Conservation (phyloP, 64 coral and sea anemone species). For the Porites australiensis region DNA sequence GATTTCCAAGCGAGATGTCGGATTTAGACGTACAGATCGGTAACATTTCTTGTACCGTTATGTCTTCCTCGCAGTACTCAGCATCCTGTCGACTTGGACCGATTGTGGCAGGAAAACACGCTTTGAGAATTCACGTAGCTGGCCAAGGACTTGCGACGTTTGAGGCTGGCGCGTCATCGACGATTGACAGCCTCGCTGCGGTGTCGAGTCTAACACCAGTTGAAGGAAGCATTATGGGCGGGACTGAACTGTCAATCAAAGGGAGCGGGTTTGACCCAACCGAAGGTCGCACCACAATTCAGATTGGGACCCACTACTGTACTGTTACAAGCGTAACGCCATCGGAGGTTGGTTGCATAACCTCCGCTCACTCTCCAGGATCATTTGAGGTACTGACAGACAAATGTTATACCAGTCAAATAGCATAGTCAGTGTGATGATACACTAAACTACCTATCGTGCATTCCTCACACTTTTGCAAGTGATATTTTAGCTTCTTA, state of each 20-base stretch:
- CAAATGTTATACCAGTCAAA: no score
- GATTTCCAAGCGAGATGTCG: constrained; percentile 19
- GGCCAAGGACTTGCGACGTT: constrained; percentile 53
- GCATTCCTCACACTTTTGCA: no score
- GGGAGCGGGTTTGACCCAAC: constrained; percentile 81
- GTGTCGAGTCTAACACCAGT: constrained; percentile 64
- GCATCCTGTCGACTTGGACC: constrained; percentile 46
- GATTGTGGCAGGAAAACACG: constrained; percentile 58
- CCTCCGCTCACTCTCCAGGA: constrained; percentile 41
- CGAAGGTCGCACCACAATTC: constrained; percentile 36
- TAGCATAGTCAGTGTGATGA: no score
- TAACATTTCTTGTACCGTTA: constrained; percentile 42
- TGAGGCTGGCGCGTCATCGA: constrained; percentile 42
- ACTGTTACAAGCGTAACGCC: constrained; percentile 39
- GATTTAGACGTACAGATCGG: constrained; percentile 66
- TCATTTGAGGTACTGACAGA: constrained; percentile 60
- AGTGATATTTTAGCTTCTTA: no score
- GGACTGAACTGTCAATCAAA: constrained; percentile 55
- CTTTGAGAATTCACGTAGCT: constrained; percentile 35
- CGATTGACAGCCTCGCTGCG: constrained; percentile 42
- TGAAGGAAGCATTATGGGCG: constrained; percentile 74
- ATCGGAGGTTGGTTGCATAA: constrained; percentile 59
- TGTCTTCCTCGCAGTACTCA: constrained; percentile 30
- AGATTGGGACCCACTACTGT: constrained; percentile 65
- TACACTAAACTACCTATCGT: no score